A percentile compares a stretch with the other conserved stretches of the same genome.
phyloP scores from a whole-genome alignment of 2,888 invertebrate species.

The Caenorhabditis sp. region DNA sequence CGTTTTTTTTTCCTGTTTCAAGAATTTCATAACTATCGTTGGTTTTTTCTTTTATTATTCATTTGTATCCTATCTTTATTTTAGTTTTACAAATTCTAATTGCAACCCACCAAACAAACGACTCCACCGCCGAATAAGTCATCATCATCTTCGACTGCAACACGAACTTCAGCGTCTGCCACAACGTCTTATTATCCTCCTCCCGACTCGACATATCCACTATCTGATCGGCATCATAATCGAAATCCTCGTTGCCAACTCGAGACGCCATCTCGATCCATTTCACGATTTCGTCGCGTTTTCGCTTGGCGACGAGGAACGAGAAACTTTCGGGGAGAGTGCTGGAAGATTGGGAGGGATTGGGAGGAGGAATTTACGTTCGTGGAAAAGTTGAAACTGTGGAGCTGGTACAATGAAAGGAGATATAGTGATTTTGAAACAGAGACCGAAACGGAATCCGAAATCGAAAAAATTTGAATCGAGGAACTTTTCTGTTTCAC shows the following conservation, averaged over 20 bases:
- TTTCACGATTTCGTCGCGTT: slow-evolving; percentile 54
- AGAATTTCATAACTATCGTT: background rate
- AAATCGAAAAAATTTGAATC: too few species aligned
- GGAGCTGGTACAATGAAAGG: too few species aligned
- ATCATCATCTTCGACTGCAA: slow-evolving; percentile 54
- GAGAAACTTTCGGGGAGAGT: slow-evolving; percentile 76
- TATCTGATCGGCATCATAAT: slow-evolving; percentile 62
- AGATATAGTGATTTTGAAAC: too few species aligned
- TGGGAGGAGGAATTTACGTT: too few species aligned
- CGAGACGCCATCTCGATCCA: slow-evolving; percentile 68
- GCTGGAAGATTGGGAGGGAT: too few species aligned
- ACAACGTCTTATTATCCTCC: slow-evolving; percentile 51
- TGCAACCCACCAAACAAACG: slow-evolving; percentile 67
- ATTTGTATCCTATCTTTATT: too few species aligned
- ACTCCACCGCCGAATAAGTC: slow-evolving; percentile 66
- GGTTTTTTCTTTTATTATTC: too few species aligned
- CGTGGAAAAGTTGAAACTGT: too few species aligned
- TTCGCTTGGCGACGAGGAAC: slow-evolving; percentile 67
- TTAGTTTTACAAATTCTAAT: too few species aligned
- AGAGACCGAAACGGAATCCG: too few species aligned
- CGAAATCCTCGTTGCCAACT: slow-evolving; percentile 55
- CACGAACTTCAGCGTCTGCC: slow-evolving; percentile 55
- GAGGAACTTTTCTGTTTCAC: too few species aligned
- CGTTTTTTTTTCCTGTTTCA: background rate
- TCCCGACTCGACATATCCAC: slow-evolving; percentile 61